Conservation (phyloP, 2,797 vertebrate genomes). For the Pseudotriccus pelzelni region DNA sequence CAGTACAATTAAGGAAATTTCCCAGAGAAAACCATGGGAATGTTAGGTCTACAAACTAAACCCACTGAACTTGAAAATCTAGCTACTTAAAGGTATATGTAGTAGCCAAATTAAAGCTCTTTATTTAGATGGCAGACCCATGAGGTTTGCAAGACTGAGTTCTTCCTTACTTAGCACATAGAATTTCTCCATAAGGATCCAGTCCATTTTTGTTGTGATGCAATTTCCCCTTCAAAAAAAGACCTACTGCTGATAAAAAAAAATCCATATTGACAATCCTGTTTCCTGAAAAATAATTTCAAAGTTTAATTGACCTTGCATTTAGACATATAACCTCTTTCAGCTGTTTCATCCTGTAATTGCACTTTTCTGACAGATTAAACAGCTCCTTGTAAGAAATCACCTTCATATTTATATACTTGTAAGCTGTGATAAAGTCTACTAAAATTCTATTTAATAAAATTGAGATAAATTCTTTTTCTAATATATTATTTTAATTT, state of each 20-base stretch:
- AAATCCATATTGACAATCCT: background rate
- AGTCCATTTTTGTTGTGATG: background rate
- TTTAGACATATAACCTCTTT: background rate
- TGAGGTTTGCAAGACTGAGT: background rate
- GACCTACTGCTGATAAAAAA: background rate
- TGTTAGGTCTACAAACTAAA: background rate
- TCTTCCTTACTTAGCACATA: background rate
- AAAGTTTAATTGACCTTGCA: background rate
- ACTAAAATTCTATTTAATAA: background rate
- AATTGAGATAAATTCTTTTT: background rate
- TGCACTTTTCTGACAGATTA: background rate
- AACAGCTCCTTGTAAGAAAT: background rate
- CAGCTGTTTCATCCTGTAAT: background rate
- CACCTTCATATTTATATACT: background rate
- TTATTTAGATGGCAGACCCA: background rate
- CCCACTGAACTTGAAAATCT: background rate
- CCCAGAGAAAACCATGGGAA: background rate
- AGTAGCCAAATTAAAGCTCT: background rate
- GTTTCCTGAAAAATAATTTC: background rate
- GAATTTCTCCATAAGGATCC: background rate
- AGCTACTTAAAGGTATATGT: background rate
- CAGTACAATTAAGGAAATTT: background rate
- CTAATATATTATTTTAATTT: background rate
- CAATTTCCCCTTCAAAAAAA: background rate
- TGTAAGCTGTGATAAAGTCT: background rate